Evolutionary conservation across 2,888 invertebrate species (phyloP).

Genomic region (Lasioglossum morio): DNA sequence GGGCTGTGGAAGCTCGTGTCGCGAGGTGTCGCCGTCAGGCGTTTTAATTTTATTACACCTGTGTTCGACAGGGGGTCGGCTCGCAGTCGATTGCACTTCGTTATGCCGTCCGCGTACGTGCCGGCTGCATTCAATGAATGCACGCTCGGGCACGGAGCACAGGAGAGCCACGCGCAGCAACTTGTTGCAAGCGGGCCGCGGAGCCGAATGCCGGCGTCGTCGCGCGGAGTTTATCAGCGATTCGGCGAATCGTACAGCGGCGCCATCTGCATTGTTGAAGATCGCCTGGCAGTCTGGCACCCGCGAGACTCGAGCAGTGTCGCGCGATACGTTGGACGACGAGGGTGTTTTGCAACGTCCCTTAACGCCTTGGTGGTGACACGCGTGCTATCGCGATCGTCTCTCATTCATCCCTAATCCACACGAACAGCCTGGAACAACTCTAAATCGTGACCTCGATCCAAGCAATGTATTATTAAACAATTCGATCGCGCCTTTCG

Average conservation of each 20-base stretch:
- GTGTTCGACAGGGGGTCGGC: slow-evolving; percentile 30
- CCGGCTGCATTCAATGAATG: slow-evolving; percentile 49
- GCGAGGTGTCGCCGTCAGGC: neutral
- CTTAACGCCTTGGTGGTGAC: neutral
- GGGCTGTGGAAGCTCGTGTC: neutral
- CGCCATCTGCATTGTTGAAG: slow-evolving; percentile 65
- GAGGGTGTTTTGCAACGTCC: neutral
- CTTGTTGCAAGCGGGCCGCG: slow-evolving; percentile 72
- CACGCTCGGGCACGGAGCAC: slow-evolving; percentile 25
- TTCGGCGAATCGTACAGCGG: slow-evolving; percentile 25
- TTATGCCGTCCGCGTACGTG: slow-evolving; percentile 54
- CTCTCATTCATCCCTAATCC: neutral
- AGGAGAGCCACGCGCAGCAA: slow-evolving; percentile 66
- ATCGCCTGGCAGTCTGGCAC: neutral
- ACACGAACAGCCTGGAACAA: neutral
- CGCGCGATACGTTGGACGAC: slow-evolving; percentile 75
- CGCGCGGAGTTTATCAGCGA: slow-evolving; percentile 37
- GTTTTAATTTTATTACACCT: slow-evolving; percentile 60
- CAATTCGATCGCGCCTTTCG: neutral
- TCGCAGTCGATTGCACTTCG: slow-evolving; percentile 55
- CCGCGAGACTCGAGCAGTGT: slow-evolving; percentile 73
- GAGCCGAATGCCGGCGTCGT: slow-evolving; percentile 31
- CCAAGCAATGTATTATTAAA: neutral
- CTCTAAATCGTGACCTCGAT: neutral
- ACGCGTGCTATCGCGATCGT: slow-evolving; percentile 10